Base-by-base conservation (phyloP, 1,140 invertebrate species). In the Andricus grossulariae region DNA sequence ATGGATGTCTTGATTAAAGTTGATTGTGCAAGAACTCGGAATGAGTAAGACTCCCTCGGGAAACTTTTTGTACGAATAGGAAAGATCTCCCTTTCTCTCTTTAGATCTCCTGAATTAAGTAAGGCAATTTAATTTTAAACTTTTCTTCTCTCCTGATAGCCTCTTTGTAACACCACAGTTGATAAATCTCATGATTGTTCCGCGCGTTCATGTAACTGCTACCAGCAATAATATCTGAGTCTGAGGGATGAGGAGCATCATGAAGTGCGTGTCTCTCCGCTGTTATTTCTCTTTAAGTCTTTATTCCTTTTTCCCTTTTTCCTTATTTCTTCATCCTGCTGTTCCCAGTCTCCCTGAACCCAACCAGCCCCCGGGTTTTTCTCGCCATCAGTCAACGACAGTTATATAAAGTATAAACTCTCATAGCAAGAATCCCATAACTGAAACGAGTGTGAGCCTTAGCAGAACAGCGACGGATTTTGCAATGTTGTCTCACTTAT, bases 311-410 rank as follows among this genome's bases (percentile, higher is more conserved):
- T 66, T 12, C 32, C 16, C 15, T 16, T n/a, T 66, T 66, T 32
- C n/a, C 32, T 66, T 66, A 66, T 45, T 66, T 66, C 32, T 66
- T 66, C 60, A 66, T 66, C 60, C 45, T 32, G 60, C 25, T 66
- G 60, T 66, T 32, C 16, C 25, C 60, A 39, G 60, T 66, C 60
- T 39, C 10, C 32, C 32, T n/a, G 15, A 66, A 66, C 60, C 60
- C 60, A 66, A 13, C 60, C 21, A 66, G 60, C 60, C 32, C 32
- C 60, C 12, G 15, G 60, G 60, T 39, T 66, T 66, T 66, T 66
- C 60, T 66, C 25, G 60, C 16, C 60, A 39, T 66, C 25, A 32
- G 60, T 66, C 60, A 32, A 45, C 60, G 60, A 66, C 57, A 66
- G 60, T 66, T 66, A 66, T 66, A 66, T 39, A 66, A 25, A 39